Evolutionary conservation across 2,888 invertebrate genomes (phyloP).

Genomic region (Hirtodrosophila cameraria): DNA sequence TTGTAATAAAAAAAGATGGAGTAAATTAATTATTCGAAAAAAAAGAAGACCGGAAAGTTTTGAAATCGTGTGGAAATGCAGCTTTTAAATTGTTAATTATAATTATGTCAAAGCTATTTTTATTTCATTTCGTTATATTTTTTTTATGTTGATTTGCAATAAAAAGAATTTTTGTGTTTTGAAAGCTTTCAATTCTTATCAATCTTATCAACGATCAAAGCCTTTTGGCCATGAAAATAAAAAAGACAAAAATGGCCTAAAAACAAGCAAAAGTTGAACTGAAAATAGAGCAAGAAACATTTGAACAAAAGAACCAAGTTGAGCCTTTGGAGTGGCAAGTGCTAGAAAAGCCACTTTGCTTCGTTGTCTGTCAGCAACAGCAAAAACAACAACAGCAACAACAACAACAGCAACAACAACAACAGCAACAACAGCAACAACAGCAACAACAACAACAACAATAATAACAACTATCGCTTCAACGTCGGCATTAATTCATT

Average conservation of each 20-base stretch:
- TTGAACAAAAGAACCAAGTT: constrained; percentile 6
- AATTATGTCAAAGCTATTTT: constrained; percentile 21
- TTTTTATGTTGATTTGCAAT: neutral
- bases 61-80: no score
- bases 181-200: constrained; percentile 33
- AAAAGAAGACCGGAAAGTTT: no score
- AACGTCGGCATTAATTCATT: constrained; percentile 49
- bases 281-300: constrained; percentile 13
- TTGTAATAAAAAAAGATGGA: no score
- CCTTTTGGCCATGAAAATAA: constrained; percentile 24
- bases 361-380: constrained; percentile 19
- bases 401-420: constrained; percentile 17
- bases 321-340: constrained; percentile 35
- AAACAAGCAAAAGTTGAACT: constrained; percentile 10
- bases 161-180: neutral
- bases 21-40: neutral
- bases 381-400: neutral
- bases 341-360: constrained; percentile 48
- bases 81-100: constrained; percentile 28
- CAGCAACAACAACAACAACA: constrained; percentile 11
- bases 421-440: constrained; percentile 15
- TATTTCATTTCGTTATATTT: neutral
- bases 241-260: no score
- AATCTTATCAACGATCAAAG: constrained; percentile 58
- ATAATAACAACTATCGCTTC: constrained; percentile 3